Evolutionary conservation across 2,888 invertebrate species (phyloP).

Genomic region (Abrostola tripartita): DNA sequence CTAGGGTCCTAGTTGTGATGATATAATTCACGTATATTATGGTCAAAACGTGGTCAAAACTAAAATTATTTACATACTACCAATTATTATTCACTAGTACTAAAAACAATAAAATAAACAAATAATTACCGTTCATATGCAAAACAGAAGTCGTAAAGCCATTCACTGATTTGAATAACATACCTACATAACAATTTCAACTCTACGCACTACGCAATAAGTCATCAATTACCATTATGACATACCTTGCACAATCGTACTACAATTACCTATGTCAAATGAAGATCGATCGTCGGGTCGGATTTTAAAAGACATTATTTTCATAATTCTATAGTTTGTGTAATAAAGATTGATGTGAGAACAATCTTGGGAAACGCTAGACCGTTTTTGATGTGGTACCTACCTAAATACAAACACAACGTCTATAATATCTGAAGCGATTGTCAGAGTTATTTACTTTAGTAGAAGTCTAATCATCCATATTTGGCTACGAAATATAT

Average conservation of each 20-base stretch:
- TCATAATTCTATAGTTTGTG: constrained; percentile 13
- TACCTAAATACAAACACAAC: background rate
- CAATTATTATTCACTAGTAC: too few species aligned
- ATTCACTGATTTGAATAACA: background rate
- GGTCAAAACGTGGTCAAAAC: too few species aligned
- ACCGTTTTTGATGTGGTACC: constrained; percentile 6
- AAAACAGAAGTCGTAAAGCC: background rate
- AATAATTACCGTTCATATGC: background rate
- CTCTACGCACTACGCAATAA: constrained; percentile 16
- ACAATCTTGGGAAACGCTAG: constrained; percentile 5
- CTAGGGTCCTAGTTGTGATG: background rate
- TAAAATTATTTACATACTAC: too few species aligned
- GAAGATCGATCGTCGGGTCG: constrained; percentile 35
- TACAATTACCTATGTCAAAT: constrained; percentile 25
- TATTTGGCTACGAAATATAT: too few species aligned
- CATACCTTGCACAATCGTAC: constrained; percentile 22
- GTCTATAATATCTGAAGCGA: background rate
- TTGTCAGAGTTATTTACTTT: too few species aligned
- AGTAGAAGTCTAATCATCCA: too few species aligned
- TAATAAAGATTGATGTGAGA: constrained; percentile 22
- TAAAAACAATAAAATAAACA: background rate
- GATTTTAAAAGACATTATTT: constrained; percentile 26
- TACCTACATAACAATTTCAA: constrained; percentile 12
- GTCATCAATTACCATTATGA: constrained; percentile 18
- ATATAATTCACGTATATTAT: too few species aligned